Evolutionary conservation across 2,888 invertebrate species (phyloP).

Genomic region (Sylvicola cinctus): DNA sequence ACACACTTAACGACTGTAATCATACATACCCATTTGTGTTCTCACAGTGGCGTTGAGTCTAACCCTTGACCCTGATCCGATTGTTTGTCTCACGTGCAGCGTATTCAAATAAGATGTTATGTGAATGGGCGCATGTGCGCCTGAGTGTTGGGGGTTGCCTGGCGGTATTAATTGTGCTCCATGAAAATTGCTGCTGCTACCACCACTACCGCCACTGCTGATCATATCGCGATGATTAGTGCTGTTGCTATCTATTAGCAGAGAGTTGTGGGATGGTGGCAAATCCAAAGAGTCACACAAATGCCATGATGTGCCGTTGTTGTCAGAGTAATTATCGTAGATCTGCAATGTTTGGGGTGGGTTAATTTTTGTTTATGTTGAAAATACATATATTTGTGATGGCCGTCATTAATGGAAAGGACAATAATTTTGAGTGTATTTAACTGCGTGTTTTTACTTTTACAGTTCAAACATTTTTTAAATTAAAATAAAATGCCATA

Average conservation of each 20-base stretch:
- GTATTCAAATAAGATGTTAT: constrained; percentile 50
- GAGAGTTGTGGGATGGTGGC: neutral
- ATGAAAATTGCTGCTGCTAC: too few species aligned
- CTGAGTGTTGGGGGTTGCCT: constrained; percentile 3
- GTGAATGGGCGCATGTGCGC: constrained; percentile 25
- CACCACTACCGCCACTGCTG: too few species aligned
- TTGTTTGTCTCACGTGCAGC: constrained; percentile 34
- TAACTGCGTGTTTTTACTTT: neutral
- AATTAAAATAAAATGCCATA: neutral
- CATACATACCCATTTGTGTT: constrained; percentile 31
- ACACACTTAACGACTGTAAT: constrained; percentile 2
- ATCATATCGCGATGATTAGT: constrained; percentile 2
- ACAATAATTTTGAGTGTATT: neutral
- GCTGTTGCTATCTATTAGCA: neutral
- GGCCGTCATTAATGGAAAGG: neutral
- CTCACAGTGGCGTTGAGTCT: constrained; percentile 39
- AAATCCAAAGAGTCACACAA: constrained; percentile 27
- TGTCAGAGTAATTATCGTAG: constrained; percentile 47
- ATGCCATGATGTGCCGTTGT: constrained; percentile 47
- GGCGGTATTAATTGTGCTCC: too few species aligned
- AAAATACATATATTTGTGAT: too few species aligned
- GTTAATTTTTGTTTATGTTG: too few species aligned
- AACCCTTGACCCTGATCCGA: constrained; percentile 20
- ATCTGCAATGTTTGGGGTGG: constrained; percentile 20
- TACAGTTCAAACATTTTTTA: neutral